These are phyloP conservation scores for Hippopotamus amphibius DNA, from an alignment of 2,113 vertebrate species.

Conservation along the genomic window DNA sequence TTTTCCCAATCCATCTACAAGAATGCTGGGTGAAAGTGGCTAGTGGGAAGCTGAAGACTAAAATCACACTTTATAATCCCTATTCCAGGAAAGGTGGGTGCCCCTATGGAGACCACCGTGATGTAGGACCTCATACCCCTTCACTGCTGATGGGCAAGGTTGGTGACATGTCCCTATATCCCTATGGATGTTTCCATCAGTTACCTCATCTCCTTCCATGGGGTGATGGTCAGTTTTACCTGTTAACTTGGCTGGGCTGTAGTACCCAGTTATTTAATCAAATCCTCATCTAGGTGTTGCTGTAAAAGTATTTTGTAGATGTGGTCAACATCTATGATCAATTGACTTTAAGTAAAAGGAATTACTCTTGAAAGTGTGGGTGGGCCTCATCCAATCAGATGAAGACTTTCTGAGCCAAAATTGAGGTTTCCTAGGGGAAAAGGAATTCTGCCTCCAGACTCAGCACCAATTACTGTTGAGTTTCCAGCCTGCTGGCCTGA, in stretches of 20 bases:
- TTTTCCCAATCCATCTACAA: background rate
- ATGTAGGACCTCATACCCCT: background rate
- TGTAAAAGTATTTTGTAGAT: background rate
- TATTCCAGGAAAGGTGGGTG: background rate
- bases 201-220: background rate
- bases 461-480: background rate
- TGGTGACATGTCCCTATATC: background rate
- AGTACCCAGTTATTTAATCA: background rate
- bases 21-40: background rate
- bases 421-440: background rate
- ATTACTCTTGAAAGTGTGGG: background rate
- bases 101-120: fast-evolving
- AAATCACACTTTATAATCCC: background rate
- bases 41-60: background rate
- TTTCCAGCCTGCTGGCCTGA: background rate
- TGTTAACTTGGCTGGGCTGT: background rate
- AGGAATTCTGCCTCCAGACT: background rate
- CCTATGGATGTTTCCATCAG: background rate
- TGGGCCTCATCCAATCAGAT: background rate
- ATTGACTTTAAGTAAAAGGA: background rate
- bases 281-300: background rate
- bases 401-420: background rate
- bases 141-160: background rate
- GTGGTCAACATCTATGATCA: background rate
- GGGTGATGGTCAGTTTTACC: background rate